phyloP scores from a whole-genome alignment of 2,113 vertebrate species.

The Calidris pygmaea region DNA sequence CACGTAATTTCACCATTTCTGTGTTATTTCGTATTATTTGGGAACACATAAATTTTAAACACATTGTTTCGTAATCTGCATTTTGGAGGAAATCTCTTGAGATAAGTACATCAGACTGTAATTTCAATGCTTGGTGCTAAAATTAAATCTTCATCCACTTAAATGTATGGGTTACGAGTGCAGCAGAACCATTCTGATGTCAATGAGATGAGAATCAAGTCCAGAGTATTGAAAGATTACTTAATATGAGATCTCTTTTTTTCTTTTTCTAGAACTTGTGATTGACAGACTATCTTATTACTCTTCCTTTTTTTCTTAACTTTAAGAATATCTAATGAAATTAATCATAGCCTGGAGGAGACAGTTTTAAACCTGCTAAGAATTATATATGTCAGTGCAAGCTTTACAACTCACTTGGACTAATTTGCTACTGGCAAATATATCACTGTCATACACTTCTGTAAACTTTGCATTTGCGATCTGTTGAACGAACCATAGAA shows the following conservation, averaged over 20 bases:
- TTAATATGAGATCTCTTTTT: slow-evolving; percentile 12
- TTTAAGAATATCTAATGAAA: slow-evolving; percentile 67
- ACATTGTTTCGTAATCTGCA: not conserved
- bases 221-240: not conserved
- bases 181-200: not conserved
- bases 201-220: not conserved
- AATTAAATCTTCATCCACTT: not conserved
- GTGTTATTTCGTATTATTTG: not conserved
- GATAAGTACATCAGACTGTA: not conserved
- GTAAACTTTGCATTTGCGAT: slow-evolving; percentile 69
- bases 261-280: slow-evolving; percentile 20
- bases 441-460: slow-evolving; percentile 56
- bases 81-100: not conserved
- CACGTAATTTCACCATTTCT: not conserved
- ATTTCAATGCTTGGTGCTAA: not conserved
- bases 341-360: slow-evolving; percentile 71
- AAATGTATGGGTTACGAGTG: not conserved
- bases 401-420: slow-evolving; percentile 69
- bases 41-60: not conserved
- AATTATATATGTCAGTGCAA: slow-evolving; percentile 67
- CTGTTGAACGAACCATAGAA: slow-evolving; percentile 66
- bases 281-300: slow-evolving; percentile 58
- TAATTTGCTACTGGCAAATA: slow-evolving; percentile 71
- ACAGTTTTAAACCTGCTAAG: slow-evolving; percentile 64
- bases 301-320: slow-evolving; percentile 19